Evolutionary conservation across 2,888 invertebrate genomes (phyloP).

Genomic region (Creontiades dilutus): DNA sequence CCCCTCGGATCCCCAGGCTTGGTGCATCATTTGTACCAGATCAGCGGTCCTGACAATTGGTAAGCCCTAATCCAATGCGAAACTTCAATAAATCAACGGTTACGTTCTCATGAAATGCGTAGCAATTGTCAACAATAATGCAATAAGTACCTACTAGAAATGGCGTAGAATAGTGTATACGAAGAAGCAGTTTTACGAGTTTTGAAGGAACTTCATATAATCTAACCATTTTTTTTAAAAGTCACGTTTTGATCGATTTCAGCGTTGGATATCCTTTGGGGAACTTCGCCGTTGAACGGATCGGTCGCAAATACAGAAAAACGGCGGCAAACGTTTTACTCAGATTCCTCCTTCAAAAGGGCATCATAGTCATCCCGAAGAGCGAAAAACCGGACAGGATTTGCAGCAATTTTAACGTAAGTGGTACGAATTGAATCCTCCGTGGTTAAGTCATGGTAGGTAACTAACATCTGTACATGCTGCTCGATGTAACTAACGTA

Average conservation of each 20-base stretch:
- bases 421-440: not conserved
- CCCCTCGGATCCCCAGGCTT: constrained; percentile 85
- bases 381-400: constrained; percentile 85
- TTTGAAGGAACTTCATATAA: no score
- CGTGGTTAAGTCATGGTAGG: no score
- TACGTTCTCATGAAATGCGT: no score
- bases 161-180: no score
- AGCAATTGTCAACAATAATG: no score
- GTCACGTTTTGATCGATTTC: constrained; percentile 71
- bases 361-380: constrained; percentile 87
- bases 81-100: no score
- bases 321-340: constrained; percentile 86
- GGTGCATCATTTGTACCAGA: constrained; percentile 19
- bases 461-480: no score
- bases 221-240: no score
- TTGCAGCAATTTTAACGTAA: constrained; percentile 84
- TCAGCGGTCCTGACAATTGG: constrained; percentile 54
- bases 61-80: not conserved
- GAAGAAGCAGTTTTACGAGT: no score
- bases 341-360: constrained; percentile 83
- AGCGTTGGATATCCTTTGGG: constrained; percentile 80
- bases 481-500: no score
- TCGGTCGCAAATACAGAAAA: constrained; percentile 82
- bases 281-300: constrained; percentile 81
- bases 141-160: no score